Percentiles rank a stretch among this genome's conserved stretches.
phyloP scores from a whole-genome alignment of 2,113 vertebrate species.

The Odobenus rosmarus region DNA sequence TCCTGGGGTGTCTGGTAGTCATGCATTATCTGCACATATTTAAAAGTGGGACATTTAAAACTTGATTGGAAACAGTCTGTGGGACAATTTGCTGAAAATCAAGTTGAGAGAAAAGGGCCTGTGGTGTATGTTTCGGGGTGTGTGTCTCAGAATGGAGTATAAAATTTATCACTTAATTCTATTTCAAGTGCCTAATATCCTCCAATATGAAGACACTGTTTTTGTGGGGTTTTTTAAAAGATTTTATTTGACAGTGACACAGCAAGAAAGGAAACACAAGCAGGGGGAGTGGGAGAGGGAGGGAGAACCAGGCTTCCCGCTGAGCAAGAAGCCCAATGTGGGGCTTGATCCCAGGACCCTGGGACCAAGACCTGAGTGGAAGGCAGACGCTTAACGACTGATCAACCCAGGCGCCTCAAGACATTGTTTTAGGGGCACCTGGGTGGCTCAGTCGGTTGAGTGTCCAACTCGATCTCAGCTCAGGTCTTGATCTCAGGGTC shows the following conservation, averaged over 20 bases:
- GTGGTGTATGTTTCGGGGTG: neutral
- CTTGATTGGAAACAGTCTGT: neutral
- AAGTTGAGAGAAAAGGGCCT: neutral
- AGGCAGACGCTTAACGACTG: no score
- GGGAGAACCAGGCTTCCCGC: no score
- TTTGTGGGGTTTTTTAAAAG: no score
- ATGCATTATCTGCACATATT: neutral
- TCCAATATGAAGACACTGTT: neutral
- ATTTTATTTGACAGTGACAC: no score
- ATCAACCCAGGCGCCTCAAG: neutral
- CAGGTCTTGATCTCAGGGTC: no score
- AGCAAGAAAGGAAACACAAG: no score
- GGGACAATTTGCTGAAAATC: neutral
- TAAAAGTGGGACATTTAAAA: slow-evolving; percentile 5
- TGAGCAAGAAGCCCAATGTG: no score
- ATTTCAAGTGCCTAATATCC: neutral
- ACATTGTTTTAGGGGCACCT: neutral
- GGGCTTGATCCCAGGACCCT: no score
- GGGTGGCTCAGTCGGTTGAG: no score
- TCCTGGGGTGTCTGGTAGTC: neutral
- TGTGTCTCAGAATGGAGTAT: neutral
- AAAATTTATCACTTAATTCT: neutral
- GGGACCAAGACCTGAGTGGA: no score
- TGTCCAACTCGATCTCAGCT: no score
- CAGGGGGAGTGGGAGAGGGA: no score